These are phyloP conservation scores for Bovichtus variegatus DNA, from an alignment of 2,797 vertebrate species.

Conservation along the genomic window DNA sequence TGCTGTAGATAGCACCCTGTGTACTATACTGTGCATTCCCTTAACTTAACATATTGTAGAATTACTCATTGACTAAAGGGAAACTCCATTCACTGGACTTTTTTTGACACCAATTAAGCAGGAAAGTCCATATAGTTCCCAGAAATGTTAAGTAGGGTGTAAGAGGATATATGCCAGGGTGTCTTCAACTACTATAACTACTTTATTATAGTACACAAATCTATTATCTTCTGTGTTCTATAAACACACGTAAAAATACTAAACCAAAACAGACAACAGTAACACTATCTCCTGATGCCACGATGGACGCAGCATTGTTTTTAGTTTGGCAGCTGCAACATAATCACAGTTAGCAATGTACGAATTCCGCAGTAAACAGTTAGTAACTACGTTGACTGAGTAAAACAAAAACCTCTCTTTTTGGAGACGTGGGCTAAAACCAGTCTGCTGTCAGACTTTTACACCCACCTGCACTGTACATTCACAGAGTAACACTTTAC, in stretches of 20 bases:
- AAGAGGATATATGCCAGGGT: neutral
- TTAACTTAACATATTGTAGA: neutral
- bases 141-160: neutral
- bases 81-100: conserved; percentile 49
- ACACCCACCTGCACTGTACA: conserved; percentile 34
- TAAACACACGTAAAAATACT: neutral
- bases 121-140: conserved; percentile 60
- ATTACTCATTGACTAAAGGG: neutral
- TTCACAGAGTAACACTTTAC: conserved; percentile 6
- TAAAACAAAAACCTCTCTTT: neutral
- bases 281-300: neutral
- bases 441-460: neutral
- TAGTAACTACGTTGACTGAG: neutral
- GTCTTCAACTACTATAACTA: neutral
- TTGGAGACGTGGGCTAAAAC: conserved; percentile 22
- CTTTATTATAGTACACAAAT: neutral
- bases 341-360: neutral
- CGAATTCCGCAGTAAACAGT: neutral
- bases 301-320: neutral
- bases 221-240: neutral
- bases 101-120: conserved; percentile 30
- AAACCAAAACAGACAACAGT: neutral
- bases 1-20: no score
- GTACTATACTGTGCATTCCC: no score
- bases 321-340: neutral